Base-by-base conservation (phyloP, 2,888 invertebrate genomes). In the Caenorhabditis zanzibari region DNA sequence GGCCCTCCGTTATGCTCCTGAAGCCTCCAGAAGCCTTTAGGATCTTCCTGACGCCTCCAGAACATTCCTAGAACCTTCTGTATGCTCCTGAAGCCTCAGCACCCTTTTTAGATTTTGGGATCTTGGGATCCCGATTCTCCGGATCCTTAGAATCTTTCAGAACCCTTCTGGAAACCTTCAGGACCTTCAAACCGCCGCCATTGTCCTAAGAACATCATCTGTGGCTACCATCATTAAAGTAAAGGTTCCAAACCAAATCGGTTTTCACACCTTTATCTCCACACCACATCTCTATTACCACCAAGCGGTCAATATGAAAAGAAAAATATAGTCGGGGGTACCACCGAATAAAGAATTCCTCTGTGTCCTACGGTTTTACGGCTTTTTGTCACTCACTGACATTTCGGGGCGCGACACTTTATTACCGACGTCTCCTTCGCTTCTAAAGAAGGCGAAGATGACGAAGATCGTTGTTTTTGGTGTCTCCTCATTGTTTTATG, bases 351-450 rank as follows among this genome's bases (percentile, higher is more conserved):
- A 66, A 66, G 52, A 52, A 66, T 52, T 49, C 52, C 9, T 28
- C 26, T n/a, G 38, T 14, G n/a, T 26, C 54, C 47, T 49, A 58
- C 47, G 24, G 49, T 77, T 82, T 82, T 82, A 82, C 72, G 72
- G 82, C 76, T 72, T 82, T 75, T 77, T 73, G 82, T 71, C 82
- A 82, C 82, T 81, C 74, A 38, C 73, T 81, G 61, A 12, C 63
- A 69, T 74, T 74, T n/a, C n/a, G n/a, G n/a, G n/a, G n/a, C n/a
- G n/a, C n/a, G 76, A 76, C 82, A 82, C 82, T 82, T 82, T 82
- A 82, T 82, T 82, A 82, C 82, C 77, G 49, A 56, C 16, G 5
- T 24, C 24, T 22, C 19, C 32, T 61, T 35, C 63, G 63, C 68
- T 56, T 24, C 49, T 28, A 32, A 1, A 22, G 19, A 19, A 38